Conservation (phyloP, 2,797 vertebrate genomes). For the Heliangelus exortis region DNA sequence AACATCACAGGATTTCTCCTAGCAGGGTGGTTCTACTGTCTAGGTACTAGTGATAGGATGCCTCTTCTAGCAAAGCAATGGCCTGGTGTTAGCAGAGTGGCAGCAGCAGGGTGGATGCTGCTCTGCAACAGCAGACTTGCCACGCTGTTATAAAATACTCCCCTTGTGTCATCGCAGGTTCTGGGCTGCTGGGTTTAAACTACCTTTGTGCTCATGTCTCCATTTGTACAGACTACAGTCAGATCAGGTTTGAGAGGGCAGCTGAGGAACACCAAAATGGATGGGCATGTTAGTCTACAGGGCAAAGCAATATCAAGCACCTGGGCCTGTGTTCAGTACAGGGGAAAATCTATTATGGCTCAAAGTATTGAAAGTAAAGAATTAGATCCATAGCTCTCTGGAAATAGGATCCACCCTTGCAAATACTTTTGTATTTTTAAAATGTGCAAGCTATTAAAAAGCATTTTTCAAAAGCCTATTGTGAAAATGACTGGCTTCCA, state of each 20-base stretch:
- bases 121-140: neutral
- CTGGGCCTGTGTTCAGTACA: neutral
- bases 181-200: neutral
- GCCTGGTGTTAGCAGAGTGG: neutral
- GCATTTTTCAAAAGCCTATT: slow-evolving; percentile 51
- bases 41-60: neutral
- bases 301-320: neutral
- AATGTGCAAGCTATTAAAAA: slow-evolving; percentile 71
- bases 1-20: neutral
- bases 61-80: neutral
- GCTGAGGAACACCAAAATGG: neutral
- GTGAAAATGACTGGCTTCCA: slow-evolving; percentile 50
- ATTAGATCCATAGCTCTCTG: slow-evolving; percentile 1
- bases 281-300: neutral
- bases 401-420: slow-evolving; percentile 50
- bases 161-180: neutral
- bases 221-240: neutral
- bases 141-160: neutral
- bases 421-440: slow-evolving; percentile 59
- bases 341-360: slow-evolving; percentile 16
- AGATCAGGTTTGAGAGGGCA: neutral
- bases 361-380: slow-evolving; percentile 38
- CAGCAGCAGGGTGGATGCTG: neutral
- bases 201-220: neutral
- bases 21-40: neutral